These are phyloP conservation scores for Lineus longissimus DNA, from an alignment of 1,140 invertebrate genomes.

Conservation along the genomic window DNA sequence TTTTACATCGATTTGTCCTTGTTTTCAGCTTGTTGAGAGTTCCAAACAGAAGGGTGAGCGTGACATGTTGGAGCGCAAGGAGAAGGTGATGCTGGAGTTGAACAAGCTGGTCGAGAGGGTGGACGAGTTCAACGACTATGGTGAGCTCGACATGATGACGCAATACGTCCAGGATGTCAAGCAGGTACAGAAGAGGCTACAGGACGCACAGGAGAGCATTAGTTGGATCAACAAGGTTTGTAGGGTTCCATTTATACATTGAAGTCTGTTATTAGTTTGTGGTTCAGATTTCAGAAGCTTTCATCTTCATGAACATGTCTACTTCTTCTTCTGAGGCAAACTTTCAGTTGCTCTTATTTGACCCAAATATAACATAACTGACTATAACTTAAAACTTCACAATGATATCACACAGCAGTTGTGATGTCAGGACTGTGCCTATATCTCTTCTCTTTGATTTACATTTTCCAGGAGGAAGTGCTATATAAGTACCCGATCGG, in stretches of 20 bases:
- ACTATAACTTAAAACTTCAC: too few relatives aligned
- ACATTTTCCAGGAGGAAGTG: constrained; percentile 65
- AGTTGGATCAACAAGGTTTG: constrained; percentile 73
- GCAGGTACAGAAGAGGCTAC: constrained; percentile 70
- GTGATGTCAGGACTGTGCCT: too few relatives aligned
- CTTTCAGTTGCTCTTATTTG: too few relatives aligned
- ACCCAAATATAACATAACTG: too few relatives aligned
- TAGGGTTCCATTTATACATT: neutral
- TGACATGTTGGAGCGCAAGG: constrained; percentile 64
- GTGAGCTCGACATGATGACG: constrained; percentile 55
- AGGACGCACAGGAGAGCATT: constrained; percentile 68
- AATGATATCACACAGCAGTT: too few relatives aligned
- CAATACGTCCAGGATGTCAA: constrained; percentile 63
- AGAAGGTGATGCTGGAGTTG: constrained; percentile 66
- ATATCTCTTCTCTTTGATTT: too few relatives aligned
- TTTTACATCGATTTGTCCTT: constrained; percentile 1
- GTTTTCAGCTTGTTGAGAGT: constrained; percentile 65
- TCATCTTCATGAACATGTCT: too few relatives aligned
- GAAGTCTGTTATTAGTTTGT: too few relatives aligned
- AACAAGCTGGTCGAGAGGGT: constrained; percentile 67
- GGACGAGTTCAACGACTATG: constrained; percentile 57
- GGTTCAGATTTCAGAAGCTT: too few relatives aligned
- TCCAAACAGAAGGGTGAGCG: constrained; percentile 79
- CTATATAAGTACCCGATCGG: constrained; percentile 76
- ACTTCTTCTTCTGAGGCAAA: too few relatives aligned